Percentiles rank a stretch among this genome's conserved stretches.
Evolutionary conservation across 2,888 invertebrate species (phyloP).

Genomic region (Plutella xylostella): DNA sequence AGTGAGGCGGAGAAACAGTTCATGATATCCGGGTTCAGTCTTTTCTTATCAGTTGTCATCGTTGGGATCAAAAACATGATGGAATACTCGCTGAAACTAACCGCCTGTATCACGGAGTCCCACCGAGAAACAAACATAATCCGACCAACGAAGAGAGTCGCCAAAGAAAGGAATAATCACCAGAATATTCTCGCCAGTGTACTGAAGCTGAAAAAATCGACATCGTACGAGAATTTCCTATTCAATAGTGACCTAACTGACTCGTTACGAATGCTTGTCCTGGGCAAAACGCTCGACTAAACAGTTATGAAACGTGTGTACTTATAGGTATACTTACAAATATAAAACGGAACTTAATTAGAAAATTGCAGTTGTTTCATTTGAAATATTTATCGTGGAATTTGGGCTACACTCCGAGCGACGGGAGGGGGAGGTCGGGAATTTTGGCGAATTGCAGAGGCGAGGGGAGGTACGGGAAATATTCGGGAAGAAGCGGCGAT

Average conservation of each 20-base stretch:
- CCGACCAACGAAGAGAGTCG: neutral
- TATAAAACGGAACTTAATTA: slow-evolving; percentile 14
- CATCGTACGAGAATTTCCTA: slow-evolving; percentile 36
- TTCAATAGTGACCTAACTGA: no score
- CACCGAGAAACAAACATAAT: neutral
- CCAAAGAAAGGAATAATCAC: neutral
- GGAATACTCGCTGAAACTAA: no score
- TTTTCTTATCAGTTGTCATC: slow-evolving; percentile 42
- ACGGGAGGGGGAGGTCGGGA: slow-evolving; percentile 24
- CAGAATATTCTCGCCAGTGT: slow-evolving; percentile 29
- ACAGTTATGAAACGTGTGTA: no score
- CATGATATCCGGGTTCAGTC: slow-evolving; percentile 47
- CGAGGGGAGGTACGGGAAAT: slow-evolving; percentile 32
- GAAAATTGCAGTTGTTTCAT: neutral
- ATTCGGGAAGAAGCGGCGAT: slow-evolving; percentile 42
- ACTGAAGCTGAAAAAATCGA: slow-evolving; percentile 40
- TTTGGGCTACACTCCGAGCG: neutral
- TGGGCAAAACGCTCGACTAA: no score
- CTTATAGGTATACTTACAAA: no score
- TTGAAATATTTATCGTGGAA: no score
- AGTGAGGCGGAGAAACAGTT: slow-evolving; percentile 55
- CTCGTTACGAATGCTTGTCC: no score
- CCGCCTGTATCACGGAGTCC: neutral
- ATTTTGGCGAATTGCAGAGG: slow-evolving; percentile 35
- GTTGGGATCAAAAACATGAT: slow-evolving; percentile 38